A percentile compares a stretch with the other conserved stretches of the same genome.
phyloP scores from a whole-genome alignment of 1,140 invertebrate genomes.

The Zaprionus kolodkinae region DNA sequence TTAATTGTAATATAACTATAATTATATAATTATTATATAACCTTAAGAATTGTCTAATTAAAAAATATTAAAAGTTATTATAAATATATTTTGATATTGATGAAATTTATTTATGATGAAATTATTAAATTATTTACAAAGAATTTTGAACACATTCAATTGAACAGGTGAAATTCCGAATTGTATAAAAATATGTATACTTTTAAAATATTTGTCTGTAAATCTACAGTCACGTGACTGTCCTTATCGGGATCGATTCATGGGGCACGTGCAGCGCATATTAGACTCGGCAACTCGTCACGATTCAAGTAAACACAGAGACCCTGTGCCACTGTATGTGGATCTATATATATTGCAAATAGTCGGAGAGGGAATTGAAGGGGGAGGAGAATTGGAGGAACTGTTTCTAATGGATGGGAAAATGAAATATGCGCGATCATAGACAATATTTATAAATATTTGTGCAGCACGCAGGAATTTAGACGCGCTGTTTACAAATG shows the following conservation, averaged over 20 bases:
- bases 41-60: too few relatives aligned
- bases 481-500: constrained; percentile 45
- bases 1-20: too few relatives aligned
- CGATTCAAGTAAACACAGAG: neutral
- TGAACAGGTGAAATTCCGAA: neutral
- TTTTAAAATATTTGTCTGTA: neutral
- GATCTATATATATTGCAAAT: constrained; percentile 6
- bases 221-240: constrained; percentile 11
- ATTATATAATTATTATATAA: too few relatives aligned
- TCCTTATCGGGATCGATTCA: neutral
- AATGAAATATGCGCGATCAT: constrained; percentile 26
- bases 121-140: too few relatives aligned
- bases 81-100: too few relatives aligned
- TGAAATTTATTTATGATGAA: too few relatives aligned
- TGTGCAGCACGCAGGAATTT: constrained; percentile 35
- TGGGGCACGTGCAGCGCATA: constrained; percentile 19
- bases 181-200: neutral
- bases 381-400: neutral
- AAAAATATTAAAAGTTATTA: too few relatives aligned
- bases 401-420: constrained; percentile 18
- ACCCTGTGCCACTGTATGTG: neutral
- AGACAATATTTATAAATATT: constrained; percentile 42
- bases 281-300: neutral
- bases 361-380: neutral
- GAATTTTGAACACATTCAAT: rapidly evolving